Evolutionary conservation across 2,797 vertebrate species (phyloP).

Genomic region (Arnoldichthys spilopterus): DNA sequence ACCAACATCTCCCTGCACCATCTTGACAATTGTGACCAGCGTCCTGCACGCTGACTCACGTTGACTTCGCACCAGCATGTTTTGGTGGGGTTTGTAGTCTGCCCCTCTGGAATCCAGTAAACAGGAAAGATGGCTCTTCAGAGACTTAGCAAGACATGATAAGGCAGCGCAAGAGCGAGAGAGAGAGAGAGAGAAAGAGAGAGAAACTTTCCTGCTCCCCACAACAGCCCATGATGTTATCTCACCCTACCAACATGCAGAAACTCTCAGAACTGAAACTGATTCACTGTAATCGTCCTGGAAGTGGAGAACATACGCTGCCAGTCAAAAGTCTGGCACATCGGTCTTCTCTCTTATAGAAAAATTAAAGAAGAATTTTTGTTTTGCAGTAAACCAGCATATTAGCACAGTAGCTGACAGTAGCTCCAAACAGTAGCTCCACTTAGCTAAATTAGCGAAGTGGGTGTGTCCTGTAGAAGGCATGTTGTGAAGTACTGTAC

Average conservation of each 20-base stretch:
- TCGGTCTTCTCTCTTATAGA: background rate
- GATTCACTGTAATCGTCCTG: background rate
- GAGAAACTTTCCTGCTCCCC: slow-evolving; percentile 21
- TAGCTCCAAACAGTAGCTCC: too few relatives aligned
- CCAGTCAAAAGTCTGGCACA: background rate
- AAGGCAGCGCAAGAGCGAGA: slow-evolving; percentile 28
- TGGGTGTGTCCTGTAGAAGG: too few relatives aligned
- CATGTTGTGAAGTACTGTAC: too few relatives aligned
- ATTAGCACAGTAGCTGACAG: too few relatives aligned
- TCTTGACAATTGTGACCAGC: background rate
- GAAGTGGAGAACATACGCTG: background rate
- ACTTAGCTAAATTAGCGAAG: too few relatives aligned
- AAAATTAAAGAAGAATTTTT: too few relatives aligned
- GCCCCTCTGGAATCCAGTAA: slow-evolving; percentile 51
- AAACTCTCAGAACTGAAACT: slow-evolving; percentile 34
- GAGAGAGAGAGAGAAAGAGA: background rate
- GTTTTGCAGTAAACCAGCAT: too few relatives aligned
- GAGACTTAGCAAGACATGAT: slow-evolving; percentile 46
- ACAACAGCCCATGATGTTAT: slow-evolving; percentile 40
- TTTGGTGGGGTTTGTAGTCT: slow-evolving; percentile 37
- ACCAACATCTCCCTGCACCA: background rate
- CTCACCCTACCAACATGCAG: slow-evolving; percentile 31
- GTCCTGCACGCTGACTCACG: background rate
- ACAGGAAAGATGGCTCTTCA: slow-evolving; percentile 56
- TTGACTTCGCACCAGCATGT: slow-evolving; percentile 2